Percentiles rank a stretch among this genome's conserved stretches.
phyloP scores from a whole-genome alignment of 2,888 invertebrate species.

The Tiliacea aurago region DNA sequence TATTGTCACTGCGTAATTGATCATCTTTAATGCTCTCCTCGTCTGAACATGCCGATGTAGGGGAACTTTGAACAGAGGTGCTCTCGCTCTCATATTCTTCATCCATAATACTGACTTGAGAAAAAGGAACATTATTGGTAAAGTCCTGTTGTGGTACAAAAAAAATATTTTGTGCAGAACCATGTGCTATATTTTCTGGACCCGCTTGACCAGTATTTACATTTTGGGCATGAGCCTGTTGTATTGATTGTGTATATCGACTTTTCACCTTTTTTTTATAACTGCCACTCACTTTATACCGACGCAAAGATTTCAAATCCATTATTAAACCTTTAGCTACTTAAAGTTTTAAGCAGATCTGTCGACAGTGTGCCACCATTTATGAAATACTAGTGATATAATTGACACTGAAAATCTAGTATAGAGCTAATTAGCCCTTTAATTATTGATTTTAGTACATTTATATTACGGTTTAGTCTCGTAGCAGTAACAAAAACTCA shows the following conservation, averaged over 20 bases:
- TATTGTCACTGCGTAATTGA: too few species aligned
- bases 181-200: slow-evolving; percentile 8
- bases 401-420: not conserved
- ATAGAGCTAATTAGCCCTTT: not conserved
- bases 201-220: slow-evolving; percentile 6
- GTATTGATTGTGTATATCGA: slow-evolving; percentile 5
- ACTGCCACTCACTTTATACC: too few species aligned
- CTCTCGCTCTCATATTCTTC: too few species aligned
- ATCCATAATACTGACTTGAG: too few species aligned
- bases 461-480: slow-evolving; percentile 3
- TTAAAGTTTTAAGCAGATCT: too few species aligned
- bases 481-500: not conserved
- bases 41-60: too few species aligned
- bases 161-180: slow-evolving; percentile 2
- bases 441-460: not conserved
- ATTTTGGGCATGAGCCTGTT: slow-evolving; percentile 5
- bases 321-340: too few species aligned
- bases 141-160: slow-evolving; percentile 3
- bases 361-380: too few species aligned
- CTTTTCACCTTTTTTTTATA: too few species aligned
- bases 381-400: not conserved
- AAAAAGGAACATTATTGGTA: slow-evolving; percentile 1
- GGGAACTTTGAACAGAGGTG: too few species aligned
- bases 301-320: too few species aligned
- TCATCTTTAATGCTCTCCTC: too few species aligned